Conservation (phyloP, 2,797 vertebrate genomes). For the Muscicapa striata region DNA sequence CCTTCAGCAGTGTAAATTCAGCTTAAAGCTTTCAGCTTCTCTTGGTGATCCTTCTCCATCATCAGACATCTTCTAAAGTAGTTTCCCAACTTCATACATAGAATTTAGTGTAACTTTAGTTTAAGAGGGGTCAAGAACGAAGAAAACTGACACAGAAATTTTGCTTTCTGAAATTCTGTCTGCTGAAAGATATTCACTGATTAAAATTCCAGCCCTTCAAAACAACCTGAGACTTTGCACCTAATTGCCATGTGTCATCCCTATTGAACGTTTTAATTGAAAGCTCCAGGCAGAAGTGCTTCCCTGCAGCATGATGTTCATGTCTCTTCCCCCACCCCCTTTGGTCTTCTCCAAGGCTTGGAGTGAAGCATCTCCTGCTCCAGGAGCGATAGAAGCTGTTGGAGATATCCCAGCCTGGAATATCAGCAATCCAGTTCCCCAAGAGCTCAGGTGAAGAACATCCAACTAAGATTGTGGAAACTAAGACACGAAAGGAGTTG, state of each 20-base stretch:
- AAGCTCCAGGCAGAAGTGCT: neutral
- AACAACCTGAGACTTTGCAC: conserved; percentile 4
- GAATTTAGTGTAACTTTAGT: neutral
- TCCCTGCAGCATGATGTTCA: neutral
- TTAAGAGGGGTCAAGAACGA: neutral
- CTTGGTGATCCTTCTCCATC: neutral
- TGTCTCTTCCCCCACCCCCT: neutral
- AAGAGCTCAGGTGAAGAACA: neutral
- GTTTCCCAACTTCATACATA: neutral
- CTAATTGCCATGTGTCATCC: conserved; percentile 17
- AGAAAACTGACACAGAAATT: neutral
- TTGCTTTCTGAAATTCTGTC: neutral
- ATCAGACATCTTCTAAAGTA: neutral
- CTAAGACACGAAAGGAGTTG: neutral
- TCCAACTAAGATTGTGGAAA: neutral
- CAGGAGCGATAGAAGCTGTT: fast-evolving
- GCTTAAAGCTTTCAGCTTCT: neutral
- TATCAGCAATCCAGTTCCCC: neutral
- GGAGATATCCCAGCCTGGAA: neutral
- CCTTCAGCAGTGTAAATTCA: neutral
- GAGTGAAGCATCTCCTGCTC: neutral
- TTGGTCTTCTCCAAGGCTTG: neutral
- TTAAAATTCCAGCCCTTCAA: conserved; percentile 23
- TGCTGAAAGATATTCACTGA: neutral
- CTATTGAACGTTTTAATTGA: neutral